Base-by-base conservation (phyloP, 1,140 invertebrate genomes). In the Callitettix versicolor region DNA sequence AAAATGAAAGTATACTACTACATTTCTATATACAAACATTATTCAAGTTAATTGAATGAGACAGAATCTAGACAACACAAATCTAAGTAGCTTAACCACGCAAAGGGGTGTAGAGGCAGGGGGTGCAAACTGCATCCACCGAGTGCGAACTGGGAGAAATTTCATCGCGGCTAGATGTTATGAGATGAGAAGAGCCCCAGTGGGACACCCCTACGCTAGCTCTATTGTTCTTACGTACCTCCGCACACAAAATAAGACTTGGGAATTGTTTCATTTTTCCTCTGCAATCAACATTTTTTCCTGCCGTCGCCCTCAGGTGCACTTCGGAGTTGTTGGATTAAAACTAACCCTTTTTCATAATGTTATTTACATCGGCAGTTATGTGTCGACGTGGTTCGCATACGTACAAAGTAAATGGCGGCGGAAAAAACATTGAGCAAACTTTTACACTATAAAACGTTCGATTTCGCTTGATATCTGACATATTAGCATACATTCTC, bases 201-300 rank as follows among this genome's bases (percentile, higher is more conserved):
- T 14, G 51, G 51, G 51, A 41, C 51, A 41, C 42, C n/a, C 42
- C 40, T 14, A 4, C 40, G n/a, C 18, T 41, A 3, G 3, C 40
- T 41, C 18, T 15, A 41, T 41, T 20, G 18, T 41, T 15, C 40
- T 41, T 20, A 41, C 40, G 40, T 41, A 41, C 40, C n/a, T 41
- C 14, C 40, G 5, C n/a, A 44, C 53, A 58, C 57, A 56, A 61
- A 61, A 61, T 61, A 61, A 61, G 60, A 56, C 60, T 56, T 61
- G 60, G 60, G 60, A 61, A 61, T 61, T 61, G 60, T 61, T 61
- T 61, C 60, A 61, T 58, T 61, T 61, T 61, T 61, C 57, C 55
- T 26, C 52, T 41, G 58, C 60, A 61, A 61, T 61, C 60, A 61
- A 61, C 60, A 58, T 56, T 59, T 58, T 57, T 59, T 56, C 44